These are phyloP conservation scores for Amazona finschi DNA, from an alignment of 2,797 vertebrate genomes.

Conservation along the genomic window DNA sequence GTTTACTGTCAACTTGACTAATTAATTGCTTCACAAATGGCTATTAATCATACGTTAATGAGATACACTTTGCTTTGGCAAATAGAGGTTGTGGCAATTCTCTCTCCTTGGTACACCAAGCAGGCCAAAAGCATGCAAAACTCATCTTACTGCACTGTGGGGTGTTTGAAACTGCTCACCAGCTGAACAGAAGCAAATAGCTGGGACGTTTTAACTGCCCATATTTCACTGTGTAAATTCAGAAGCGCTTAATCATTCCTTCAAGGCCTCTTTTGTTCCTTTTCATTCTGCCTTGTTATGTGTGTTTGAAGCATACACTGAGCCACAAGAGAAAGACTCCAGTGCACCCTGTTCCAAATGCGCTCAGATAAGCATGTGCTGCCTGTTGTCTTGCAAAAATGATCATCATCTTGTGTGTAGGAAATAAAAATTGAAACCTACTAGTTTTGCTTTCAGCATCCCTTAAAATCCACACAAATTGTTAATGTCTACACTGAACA, in stretches of 20 bases:
- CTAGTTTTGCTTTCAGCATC: not conserved
- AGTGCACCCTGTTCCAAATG: not conserved
- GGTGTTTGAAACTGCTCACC: constrained; percentile 70
- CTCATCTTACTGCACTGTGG: constrained; percentile 76
- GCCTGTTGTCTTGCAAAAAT: not conserved
- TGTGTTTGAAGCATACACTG: not conserved
- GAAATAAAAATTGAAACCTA: not conserved
- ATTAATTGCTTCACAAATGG: constrained; percentile 84
- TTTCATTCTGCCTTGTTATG: constrained; percentile 42
- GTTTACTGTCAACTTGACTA: constrained; percentile 86
- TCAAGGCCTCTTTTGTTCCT: constrained; percentile 49
- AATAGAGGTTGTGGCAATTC: constrained; percentile 60
- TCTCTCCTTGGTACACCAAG: constrained; percentile 74
- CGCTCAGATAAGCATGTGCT: not conserved
- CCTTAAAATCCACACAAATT: not conserved
- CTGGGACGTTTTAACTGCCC: constrained; percentile 76
- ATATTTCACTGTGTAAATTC: constrained; percentile 76
- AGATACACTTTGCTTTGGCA: constrained; percentile 83
- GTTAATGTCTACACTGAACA: not conserved
- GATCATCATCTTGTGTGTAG: not conserved
- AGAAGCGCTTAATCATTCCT: constrained; percentile 76
- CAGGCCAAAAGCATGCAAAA: constrained; percentile 74
- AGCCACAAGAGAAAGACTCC: not conserved
- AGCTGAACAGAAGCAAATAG: constrained; percentile 79
- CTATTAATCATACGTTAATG: constrained; percentile 90